These are phyloP conservation scores for Catharus bicknelli DNA, from an alignment of 2,113 vertebrate species.

Conservation along the genomic window DNA sequence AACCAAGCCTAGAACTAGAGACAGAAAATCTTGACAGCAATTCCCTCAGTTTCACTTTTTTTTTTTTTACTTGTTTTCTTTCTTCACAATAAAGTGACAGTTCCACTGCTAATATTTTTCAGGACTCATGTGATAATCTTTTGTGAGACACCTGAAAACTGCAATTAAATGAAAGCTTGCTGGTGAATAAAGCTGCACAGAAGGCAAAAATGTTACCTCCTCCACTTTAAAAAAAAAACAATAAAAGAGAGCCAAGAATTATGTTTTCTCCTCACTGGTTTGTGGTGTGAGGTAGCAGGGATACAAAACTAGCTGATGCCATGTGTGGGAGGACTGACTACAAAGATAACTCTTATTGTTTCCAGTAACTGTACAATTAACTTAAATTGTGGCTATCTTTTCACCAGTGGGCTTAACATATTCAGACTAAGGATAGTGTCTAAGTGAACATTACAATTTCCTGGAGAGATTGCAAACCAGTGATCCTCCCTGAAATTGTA, in stretches of 20 bases:
- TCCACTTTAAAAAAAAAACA: not conserved
- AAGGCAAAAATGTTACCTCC: not conserved
- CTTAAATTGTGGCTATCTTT: conserved; percentile 68
- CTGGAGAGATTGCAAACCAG: conserved; percentile 68
- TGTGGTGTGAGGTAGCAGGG: not conserved
- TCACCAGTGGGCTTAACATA: conserved; percentile 57
- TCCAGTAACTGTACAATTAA: conserved; percentile 69
- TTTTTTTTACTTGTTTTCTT: not conserved
- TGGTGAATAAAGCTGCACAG: not conserved
- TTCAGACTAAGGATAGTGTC: conserved; percentile 70
- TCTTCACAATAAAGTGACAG: not conserved
- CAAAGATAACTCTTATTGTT: conserved; percentile 49
- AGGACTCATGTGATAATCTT: not conserved
- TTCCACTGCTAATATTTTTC: not conserved
- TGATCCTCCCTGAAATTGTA: conserved; percentile 52
- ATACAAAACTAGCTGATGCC: conserved; percentile 17
- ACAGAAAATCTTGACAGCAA: not conserved
- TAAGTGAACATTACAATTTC: conserved; percentile 69
- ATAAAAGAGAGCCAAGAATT: not conserved
- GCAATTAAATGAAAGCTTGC: not conserved
- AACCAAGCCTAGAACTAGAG: not conserved
- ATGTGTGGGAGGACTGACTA: conserved; percentile 44
- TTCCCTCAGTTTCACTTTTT: not conserved
- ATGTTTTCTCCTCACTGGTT: not conserved
- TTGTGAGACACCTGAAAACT: not conserved